Percentiles rank a stretch among this genome's conserved stretches.
These are phyloP conservation scores for Drosophila subobscura DNA, from an alignment of 1,140 invertebrate genomes.

Conservation along the genomic window DNA sequence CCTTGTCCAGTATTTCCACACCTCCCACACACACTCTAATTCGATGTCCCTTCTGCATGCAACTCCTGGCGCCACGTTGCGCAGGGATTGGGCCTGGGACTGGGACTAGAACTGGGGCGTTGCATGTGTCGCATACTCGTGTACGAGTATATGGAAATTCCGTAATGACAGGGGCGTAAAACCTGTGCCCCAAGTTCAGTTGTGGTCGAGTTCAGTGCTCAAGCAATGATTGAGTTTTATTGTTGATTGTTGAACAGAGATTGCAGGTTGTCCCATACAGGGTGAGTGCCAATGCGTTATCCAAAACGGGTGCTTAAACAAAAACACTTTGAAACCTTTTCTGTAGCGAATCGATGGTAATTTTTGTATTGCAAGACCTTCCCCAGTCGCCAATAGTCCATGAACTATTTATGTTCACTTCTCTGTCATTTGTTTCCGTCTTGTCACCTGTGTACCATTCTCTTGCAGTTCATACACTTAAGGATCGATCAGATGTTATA, in stretches of 20 bases:
- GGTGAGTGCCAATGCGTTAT: constrained; percentile 4
- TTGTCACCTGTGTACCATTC: too few species aligned
- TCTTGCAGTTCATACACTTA: neutral
- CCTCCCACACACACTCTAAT: neutral
- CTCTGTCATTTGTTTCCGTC: too few species aligned
- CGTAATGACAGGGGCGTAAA: constrained; percentile 64
- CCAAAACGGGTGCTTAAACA: too few species aligned
- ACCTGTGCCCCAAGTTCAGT: constrained; percentile 41
- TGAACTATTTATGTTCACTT: too few species aligned
- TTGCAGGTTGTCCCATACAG: constrained; percentile 37
- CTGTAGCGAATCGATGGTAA: too few species aligned
- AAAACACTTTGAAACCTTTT: too few species aligned
- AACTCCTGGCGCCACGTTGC: constrained; percentile 40
- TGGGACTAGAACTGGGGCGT: constrained; percentile 3
- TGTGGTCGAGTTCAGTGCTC: constrained; percentile 52
- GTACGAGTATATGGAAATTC: constrained; percentile 60
- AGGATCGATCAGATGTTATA: constrained; percentile 6
- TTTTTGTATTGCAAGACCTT: too few species aligned
- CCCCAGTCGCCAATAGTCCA: too few species aligned
- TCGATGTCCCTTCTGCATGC: constrained; percentile 21
- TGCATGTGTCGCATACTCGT: constrained; percentile 61
- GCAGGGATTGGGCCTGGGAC: neutral
- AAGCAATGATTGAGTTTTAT: constrained; percentile 63
- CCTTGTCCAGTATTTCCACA: constrained; percentile 8
- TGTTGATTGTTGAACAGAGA: constrained; percentile 57